Conservation (phyloP, 2,888 invertebrate genomes). For the Campoletis raptor region DNA sequence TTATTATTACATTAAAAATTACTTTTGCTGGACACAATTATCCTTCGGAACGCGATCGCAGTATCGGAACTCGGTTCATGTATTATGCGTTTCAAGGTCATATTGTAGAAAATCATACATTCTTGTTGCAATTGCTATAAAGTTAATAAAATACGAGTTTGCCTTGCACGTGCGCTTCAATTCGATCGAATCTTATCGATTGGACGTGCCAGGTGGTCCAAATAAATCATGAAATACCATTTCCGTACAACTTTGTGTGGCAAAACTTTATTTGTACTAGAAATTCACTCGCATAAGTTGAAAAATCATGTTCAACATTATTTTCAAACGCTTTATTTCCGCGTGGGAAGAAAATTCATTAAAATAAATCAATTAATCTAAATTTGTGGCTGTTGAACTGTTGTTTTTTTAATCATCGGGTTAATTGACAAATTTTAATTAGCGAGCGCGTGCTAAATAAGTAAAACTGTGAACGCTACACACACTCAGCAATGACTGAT, state of each 20-base stretch:
- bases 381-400: not conserved
- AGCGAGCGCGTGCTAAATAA: not conserved
- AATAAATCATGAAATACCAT: constrained; percentile 73
- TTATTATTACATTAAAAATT: not conserved
- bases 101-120: constrained; percentile 49
- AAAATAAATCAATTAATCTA: no score
- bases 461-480: not conserved
- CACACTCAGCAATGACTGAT: not conserved
- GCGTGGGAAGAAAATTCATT: not conserved
- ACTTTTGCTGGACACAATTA: not conserved
- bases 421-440: constrained; percentile 10
- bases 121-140: constrained; percentile 43
- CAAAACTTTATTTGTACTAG: not conserved
- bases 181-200: constrained; percentile 73
- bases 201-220: constrained; percentile 66
- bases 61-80: constrained; percentile 33
- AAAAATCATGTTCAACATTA: not conserved
- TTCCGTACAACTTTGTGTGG: constrained; percentile 16
- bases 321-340: not conserved
- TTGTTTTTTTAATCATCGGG: not conserved
- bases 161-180: constrained; percentile 31
- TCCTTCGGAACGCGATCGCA: constrained; percentile 22
- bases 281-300: not conserved
- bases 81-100: constrained; percentile 64
- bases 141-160: constrained; percentile 43